phyloP scores from a whole-genome alignment of 1,140 invertebrate genomes.

The Orchestia grillus region DNA sequence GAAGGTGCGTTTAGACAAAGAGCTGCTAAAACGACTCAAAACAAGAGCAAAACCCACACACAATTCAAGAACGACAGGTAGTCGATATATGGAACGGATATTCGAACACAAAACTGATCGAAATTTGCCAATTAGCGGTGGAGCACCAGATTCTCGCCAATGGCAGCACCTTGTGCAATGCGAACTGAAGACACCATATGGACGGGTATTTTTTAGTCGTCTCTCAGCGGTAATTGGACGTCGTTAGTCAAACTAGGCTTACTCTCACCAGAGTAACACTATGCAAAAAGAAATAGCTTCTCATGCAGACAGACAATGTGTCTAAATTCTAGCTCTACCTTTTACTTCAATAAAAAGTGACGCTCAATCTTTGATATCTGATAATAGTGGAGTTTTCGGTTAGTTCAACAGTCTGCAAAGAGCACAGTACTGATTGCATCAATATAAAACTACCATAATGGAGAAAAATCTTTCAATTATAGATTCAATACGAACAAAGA shows the following conservation, averaged over 20 bases:
- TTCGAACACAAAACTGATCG: not conserved
- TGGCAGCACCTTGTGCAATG: not conserved
- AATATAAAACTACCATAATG: not conserved
- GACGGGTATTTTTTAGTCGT: not conserved
- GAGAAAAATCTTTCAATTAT: not conserved
- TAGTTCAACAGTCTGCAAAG: not conserved
- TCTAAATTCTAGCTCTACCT: not conserved
- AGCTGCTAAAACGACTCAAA: not conserved
- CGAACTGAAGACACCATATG: not conserved
- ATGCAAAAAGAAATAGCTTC: constrained; percentile 4
- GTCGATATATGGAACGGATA: not conserved
- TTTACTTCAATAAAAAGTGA: not conserved
- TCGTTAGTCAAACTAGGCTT: constrained; percentile 29
- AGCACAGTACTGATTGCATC: not conserved
- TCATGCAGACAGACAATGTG: not conserved
- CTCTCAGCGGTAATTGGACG: not conserved
- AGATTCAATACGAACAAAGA: not conserved
- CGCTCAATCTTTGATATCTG: not conserved
- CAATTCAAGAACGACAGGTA: not conserved
- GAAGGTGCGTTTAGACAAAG: not conserved
- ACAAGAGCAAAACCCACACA: not conserved
- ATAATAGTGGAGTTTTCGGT: not conserved
- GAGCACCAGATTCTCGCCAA: not conserved
- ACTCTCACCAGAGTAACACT: not conserved
- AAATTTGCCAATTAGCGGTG: not conserved